These are phyloP conservation scores for Zophobas morio DNA, from an alignment of 1,140 invertebrate species.

Conservation along the genomic window DNA sequence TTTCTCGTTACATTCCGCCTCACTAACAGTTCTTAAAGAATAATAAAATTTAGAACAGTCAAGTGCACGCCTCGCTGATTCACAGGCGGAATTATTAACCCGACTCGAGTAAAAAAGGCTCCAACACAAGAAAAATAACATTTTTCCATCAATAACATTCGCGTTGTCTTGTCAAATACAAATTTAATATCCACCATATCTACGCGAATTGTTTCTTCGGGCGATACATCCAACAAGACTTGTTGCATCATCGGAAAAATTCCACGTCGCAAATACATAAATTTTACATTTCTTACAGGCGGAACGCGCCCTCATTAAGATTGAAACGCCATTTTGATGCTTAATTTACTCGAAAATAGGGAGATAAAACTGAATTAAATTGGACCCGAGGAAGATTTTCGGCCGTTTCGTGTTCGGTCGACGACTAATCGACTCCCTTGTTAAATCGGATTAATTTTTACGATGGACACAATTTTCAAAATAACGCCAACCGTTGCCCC, in stretches of 20 bases:
- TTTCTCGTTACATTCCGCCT: slow-evolving; percentile 35
- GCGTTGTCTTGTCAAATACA: slow-evolving; percentile 40
- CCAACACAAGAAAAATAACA: slow-evolving; percentile 10
- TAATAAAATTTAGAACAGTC: slow-evolving; percentile 38
- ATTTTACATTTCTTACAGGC: neutral
- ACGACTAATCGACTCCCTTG: slow-evolving; percentile 9
- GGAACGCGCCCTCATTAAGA: slow-evolving; percentile 11
- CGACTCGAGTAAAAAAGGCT: neutral
- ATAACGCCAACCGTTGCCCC: too few relatives aligned
- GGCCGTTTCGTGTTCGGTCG: neutral
- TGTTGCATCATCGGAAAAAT: slow-evolving; percentile 20
- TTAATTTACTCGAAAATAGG: slow-evolving; percentile 25
- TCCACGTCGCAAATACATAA: slow-evolving; percentile 17
- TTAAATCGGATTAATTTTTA: slow-evolving; percentile 20
- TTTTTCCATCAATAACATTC: slow-evolving; percentile 39
- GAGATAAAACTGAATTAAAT: slow-evolving; percentile 27
- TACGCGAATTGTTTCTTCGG: slow-evolving; percentile 26
- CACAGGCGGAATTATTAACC: slow-evolving; percentile 27
- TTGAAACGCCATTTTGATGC: slow-evolving; percentile 21
- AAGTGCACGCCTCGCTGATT: slow-evolving; percentile 26
- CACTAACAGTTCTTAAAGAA: slow-evolving; percentile 25
- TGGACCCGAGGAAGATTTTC: neutral
- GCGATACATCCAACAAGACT: slow-evolving; percentile 22
- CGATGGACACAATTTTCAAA: too few relatives aligned
- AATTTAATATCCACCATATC: slow-evolving; percentile 33